Evolutionary conservation across 2,888 invertebrate genomes (phyloP), one percentile per base, ranked within the genome.

Genomic region (Nowickia ferox): DNA sequence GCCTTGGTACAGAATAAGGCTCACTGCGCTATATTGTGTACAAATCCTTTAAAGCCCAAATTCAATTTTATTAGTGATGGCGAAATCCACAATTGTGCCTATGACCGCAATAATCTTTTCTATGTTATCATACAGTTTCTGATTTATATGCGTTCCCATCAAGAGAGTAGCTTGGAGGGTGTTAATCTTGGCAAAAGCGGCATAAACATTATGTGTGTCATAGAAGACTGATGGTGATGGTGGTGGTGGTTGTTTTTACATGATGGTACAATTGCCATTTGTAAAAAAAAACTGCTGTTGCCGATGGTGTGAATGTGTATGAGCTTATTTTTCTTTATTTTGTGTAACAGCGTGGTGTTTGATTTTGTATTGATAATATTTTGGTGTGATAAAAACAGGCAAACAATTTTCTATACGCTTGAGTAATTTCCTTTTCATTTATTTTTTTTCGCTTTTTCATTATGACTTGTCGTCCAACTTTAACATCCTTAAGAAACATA

Each of bases 51-150:
- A 8, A 92, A 91, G 84, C 93, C 93, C 2, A 93, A 93, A 88
- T 93, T 93, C 78, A 93, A 93, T 88, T 93, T 93, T 76, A 92
- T 93, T 46, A 92, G 93, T 83, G 96, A 95, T 72, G 95, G 95
- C 84, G 95, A 96, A 90, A 93, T 94, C 38, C 94, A 94, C 90
- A 96, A 96, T 91, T 94, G 96, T 90, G 95, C 95, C 77, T 95
- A 95, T 93, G 97, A 98, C 72, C 95, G 97, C 89, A 97, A 97
- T 93, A 98, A 98, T 93, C 93, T 98, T 90, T 96, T 98, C 92
- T 97, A 97, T 92, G 95, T 97, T 71, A 94, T 98, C 86, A 94
- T 98, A 89, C 94, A 98, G 89, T 96, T 98, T 92, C 92, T 98
- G 55, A 95, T 96, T 90, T 95, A 95, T 89, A 95, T 97, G 87